These are phyloP conservation scores for Ectobius pallidus DNA, from an alignment of 2,888 invertebrate species.

Conservation along the genomic window DNA sequence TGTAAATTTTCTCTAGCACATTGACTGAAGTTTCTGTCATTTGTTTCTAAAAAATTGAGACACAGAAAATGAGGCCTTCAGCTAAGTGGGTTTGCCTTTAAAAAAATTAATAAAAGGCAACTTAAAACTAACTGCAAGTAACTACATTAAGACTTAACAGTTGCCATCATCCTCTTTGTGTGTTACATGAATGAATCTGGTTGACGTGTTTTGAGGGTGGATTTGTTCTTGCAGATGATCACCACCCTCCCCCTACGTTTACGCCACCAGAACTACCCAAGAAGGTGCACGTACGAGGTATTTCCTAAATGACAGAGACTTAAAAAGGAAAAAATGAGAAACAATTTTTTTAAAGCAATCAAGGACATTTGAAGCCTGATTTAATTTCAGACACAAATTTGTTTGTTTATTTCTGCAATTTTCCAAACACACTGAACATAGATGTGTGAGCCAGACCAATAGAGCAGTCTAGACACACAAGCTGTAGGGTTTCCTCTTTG, in stretches of 20 bases:
- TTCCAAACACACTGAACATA: slow-evolving; percentile 19
- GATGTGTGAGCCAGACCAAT: slow-evolving; percentile 16
- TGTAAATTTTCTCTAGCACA: neutral
- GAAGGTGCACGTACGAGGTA: slow-evolving; percentile 97
- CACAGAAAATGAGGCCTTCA: slow-evolving; percentile 16
- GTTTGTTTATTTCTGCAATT: slow-evolving; percentile 14
- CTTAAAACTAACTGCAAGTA: neutral
- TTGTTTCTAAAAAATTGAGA: neutral
- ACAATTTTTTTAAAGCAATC: slow-evolving; percentile 18
- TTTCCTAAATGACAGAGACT: slow-evolving; percentile 53
- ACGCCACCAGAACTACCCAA: slow-evolving; percentile 99
- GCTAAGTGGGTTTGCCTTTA: slow-evolving; percentile 11
- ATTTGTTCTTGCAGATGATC: slow-evolving; percentile 86
- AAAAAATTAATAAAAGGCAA: neutral
- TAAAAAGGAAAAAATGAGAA: slow-evolving; percentile 24
- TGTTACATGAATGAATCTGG: slow-evolving; percentile 19
- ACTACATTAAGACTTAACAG: neutral
- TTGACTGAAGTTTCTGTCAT: neutral
- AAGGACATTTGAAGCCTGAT: slow-evolving; percentile 24
- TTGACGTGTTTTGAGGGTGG: slow-evolving; percentile 36
- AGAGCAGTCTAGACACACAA: slow-evolving; percentile 21
- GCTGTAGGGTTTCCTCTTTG: neutral
- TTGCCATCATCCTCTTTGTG: slow-evolving; percentile 2
- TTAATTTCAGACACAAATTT: slow-evolving; percentile 23
- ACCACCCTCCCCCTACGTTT: slow-evolving; percentile 97